These are phyloP conservation scores for Reticulitermes lucifugus DNA, from an alignment of 2,888 invertebrate genomes.

Conservation along the genomic window DNA sequence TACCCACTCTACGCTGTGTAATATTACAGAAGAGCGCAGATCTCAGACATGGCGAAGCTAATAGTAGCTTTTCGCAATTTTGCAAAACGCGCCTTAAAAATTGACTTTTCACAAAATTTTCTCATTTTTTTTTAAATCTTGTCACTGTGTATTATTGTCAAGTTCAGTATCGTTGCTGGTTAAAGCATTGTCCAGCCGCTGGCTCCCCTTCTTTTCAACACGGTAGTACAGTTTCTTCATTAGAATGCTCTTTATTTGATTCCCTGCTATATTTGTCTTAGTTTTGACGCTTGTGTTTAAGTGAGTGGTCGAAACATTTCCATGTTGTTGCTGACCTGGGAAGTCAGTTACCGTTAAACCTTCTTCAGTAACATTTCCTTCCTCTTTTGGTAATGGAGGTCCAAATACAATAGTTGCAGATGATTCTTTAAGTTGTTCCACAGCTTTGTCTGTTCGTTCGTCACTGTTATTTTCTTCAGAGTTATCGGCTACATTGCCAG, in stretches of 20 bases:
- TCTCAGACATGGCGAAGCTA: no score
- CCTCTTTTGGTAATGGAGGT: not conserved
- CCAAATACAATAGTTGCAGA: constrained; percentile 1
- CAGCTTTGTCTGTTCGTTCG: not conserved
- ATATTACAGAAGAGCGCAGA: no score
- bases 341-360: not conserved
- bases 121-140: no score
- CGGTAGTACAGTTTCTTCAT: constrained; percentile 17
- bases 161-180: not conserved
- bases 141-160: no score
- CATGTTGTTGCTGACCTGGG: not conserved
- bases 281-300: not conserved
- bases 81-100: no score
- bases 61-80: no score
- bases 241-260: not conserved
- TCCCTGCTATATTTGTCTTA: not conserved
- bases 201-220: not conserved
- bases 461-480: not conserved
- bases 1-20: no score
- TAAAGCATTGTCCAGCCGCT: not conserved
- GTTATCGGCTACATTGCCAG: not conserved
- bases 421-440: not conserved
- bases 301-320: no score
- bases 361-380: not conserved
- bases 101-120: no score